These are phyloP conservation scores for Gopherus flavomarginatus DNA, from an alignment of 2,113 vertebrate genomes.

Conservation along the genomic window DNA sequence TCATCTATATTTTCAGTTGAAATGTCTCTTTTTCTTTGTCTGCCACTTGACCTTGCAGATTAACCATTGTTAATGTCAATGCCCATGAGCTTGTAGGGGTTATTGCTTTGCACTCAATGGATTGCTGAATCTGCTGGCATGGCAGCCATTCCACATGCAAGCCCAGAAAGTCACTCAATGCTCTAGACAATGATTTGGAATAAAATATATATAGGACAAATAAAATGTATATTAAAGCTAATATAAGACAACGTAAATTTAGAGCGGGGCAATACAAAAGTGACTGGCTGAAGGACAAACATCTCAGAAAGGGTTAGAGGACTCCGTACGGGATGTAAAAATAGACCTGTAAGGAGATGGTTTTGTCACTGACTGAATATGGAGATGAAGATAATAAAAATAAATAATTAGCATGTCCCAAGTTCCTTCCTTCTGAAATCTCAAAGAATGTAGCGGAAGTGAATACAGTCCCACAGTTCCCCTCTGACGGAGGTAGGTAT, in stretches of 20 bases:
- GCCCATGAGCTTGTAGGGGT: not conserved
- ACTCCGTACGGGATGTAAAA: not conserved
- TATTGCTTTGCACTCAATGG: not conserved
- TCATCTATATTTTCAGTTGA: conserved; percentile 24
- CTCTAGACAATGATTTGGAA: not conserved
- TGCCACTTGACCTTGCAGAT: not conserved
- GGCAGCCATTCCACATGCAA: not conserved
- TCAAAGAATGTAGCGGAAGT: not conserved
- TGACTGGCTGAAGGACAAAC: not conserved
- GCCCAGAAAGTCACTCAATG: not conserved
- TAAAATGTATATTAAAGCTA: not conserved
- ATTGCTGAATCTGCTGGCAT: not conserved
- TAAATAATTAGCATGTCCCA: not conserved
- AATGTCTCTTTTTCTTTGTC: conserved; percentile 20
- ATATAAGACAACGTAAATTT: not conserved
- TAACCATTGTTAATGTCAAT: not conserved
- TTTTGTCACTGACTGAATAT: not conserved
- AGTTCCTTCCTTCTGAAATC: not conserved
- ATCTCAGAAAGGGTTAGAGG: not conserved
- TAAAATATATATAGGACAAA: not conserved
- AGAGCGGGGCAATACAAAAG: not conserved
- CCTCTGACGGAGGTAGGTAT: not conserved
- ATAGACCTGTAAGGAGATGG: not conserved
- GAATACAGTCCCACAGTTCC: not conserved
- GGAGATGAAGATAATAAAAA: not conserved